phyloP scores from a whole-genome alignment of 2,797 vertebrate genomes.

The Chaenodraco wilsoni region DNA sequence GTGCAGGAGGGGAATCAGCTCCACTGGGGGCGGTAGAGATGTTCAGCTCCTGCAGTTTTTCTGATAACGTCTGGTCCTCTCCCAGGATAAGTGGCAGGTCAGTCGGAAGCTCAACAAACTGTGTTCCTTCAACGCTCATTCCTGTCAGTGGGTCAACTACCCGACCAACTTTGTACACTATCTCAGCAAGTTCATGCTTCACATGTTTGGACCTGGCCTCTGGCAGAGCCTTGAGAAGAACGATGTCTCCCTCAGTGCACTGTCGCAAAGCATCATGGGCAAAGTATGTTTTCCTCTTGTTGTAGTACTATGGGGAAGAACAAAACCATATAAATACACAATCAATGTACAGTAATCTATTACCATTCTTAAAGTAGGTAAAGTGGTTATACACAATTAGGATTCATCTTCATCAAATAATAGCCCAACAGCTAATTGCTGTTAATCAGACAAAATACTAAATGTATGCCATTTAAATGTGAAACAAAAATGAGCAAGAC shows the following conservation, averaged over 20 bases:
- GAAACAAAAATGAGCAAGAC: too few species aligned
- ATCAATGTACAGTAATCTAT: background rate
- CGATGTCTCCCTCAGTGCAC: constrained; percentile 92
- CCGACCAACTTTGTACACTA: constrained; percentile 93
- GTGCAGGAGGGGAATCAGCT: constrained; percentile 26
- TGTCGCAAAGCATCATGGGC: constrained; percentile 92
- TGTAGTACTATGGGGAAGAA: constrained; percentile 89
- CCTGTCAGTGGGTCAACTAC: constrained; percentile 94
- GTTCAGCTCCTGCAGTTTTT: constrained; percentile 87
- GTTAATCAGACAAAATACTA: too few species aligned
- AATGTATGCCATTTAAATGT: too few species aligned
- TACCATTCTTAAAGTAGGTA: too few species aligned
- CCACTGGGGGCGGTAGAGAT: constrained; percentile 76
- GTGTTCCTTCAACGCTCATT: constrained; percentile 87
- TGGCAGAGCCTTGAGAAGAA: constrained; percentile 92
- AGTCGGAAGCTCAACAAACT: constrained; percentile 86
- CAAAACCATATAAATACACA: background rate
- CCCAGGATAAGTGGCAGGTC: constrained; percentile 70
- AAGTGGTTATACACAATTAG: too few species aligned
- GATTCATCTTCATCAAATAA: too few species aligned
- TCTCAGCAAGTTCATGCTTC: constrained; percentile 94
- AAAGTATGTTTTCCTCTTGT: constrained; percentile 98
- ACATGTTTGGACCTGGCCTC: constrained; percentile 90
- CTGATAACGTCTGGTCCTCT: constrained; percentile 72
- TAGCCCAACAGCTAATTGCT: too few species aligned